phyloP scores from a whole-genome alignment of 2,113 vertebrate species.

The Crotalus helleri region DNA sequence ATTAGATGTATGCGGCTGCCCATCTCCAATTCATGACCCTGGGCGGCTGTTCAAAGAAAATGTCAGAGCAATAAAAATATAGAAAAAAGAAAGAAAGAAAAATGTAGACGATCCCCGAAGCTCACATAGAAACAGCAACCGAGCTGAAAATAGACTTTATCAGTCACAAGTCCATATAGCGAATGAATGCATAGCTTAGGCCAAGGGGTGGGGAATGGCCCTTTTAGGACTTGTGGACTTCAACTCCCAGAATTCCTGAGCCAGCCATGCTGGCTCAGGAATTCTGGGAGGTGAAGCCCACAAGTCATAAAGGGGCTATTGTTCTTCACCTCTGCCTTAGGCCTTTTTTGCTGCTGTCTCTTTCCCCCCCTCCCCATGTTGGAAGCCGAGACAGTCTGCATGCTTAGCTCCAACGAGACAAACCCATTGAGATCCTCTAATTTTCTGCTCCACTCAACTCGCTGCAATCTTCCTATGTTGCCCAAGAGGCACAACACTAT shows the following conservation, averaged over 20 bases:
- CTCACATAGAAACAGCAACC: not conserved
- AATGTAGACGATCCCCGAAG: not conserved
- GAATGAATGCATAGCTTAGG: not conserved
- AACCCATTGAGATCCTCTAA: not conserved
- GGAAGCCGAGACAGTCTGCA: not conserved
- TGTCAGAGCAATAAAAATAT: not conserved
- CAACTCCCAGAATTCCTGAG: not conserved
- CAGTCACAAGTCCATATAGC: not conserved
- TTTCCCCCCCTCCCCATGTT: not conserved
- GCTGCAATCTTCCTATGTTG: not conserved
- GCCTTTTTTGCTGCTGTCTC: not conserved
- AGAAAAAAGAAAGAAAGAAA: not conserved
- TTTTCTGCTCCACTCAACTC: not conserved
- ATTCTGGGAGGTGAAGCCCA: not conserved
- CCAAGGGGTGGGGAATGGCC: not conserved
- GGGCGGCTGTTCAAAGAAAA: not conserved
- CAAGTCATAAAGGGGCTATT: not conserved
- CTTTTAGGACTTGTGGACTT: not conserved
- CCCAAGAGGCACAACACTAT: not conserved
- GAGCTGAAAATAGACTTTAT: not conserved
- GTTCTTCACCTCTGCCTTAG: not conserved
- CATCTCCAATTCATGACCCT: not conserved
- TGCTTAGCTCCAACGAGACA: not conserved
- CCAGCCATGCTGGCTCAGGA: not conserved
- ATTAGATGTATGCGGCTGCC: not conserved